These are phyloP conservation scores for Entelurus aequoreus DNA, from an alignment of 2,113 vertebrate genomes.

Conservation along the genomic window DNA sequence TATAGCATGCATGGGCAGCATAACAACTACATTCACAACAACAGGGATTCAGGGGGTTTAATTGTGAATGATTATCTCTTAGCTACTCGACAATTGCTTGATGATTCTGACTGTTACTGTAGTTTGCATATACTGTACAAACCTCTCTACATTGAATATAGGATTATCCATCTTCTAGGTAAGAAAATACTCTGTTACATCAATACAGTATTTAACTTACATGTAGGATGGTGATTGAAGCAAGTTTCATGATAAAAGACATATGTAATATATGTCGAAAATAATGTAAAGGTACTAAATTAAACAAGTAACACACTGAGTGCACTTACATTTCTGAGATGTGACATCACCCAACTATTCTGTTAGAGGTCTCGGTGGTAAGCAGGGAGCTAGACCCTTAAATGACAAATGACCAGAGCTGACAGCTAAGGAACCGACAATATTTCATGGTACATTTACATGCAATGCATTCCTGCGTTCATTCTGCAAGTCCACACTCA, in stretches of 20 bases:
- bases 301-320: background rate
- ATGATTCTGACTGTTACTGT: too few species aligned
- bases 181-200: too few species aligned
- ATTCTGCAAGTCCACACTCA: constrained; percentile 38
- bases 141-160: too few species aligned
- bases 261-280: constrained; percentile 5
- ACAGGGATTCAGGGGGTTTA: background rate
- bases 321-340: constrained; percentile 36
- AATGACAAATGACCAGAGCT: constrained; percentile 49
- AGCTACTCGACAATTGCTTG: too few species aligned
- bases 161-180: too few species aligned
- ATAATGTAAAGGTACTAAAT: constrained; percentile 14
- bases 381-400: constrained; percentile 22
- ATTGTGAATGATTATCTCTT: background rate
- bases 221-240: constrained; percentile 10
- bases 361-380: constrained; percentile 12
- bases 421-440: constrained; percentile 37
- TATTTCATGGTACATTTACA: constrained; percentile 53
- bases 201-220: background rate
- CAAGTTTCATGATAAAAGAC: constrained; percentile 13
- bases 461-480: constrained; percentile 44
- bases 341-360: constrained; percentile 44
- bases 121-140: too few species aligned
- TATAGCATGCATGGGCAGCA: constrained; percentile 11
- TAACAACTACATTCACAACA: background rate